Evolutionary conservation across 2,113 vertebrate genomes (phyloP).

Genomic region (Pseudolaguvia tuberculata): DNA sequence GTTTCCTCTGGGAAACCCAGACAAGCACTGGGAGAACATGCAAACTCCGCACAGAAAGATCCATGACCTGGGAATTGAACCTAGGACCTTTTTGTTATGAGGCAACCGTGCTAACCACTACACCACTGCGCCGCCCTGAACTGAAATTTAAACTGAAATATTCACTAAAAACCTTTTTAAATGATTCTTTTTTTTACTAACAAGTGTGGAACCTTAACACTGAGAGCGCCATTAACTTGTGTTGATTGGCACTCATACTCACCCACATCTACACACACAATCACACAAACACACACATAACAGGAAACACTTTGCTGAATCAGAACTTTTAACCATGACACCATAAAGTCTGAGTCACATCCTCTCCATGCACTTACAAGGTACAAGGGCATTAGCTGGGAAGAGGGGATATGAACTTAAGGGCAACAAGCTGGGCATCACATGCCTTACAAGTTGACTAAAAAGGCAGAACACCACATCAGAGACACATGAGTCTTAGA

Average conservation of each 20-base stretch:
- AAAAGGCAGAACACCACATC: slow-evolving; percentile 47
- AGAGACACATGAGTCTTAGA: slow-evolving; percentile 23
- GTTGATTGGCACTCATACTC: slow-evolving; percentile 21
- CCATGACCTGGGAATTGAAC: no score
- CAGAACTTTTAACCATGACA: slow-evolving; percentile 51
- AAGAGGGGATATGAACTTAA: background rate
- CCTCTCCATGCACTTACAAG: slow-evolving; percentile 37
- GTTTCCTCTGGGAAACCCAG: no score
- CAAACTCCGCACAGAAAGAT: no score
- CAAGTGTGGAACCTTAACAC: background rate
- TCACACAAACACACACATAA: slow-evolving; percentile 26
- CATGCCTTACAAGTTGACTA: slow-evolving; percentile 42
- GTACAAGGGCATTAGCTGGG: slow-evolving; percentile 12
- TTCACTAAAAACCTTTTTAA: slow-evolving; percentile 3
- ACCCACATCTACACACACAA: background rate
- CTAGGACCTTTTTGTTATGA: no score
- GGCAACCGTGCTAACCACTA: no score
- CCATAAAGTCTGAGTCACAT: slow-evolving; percentile 35
- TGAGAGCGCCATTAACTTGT: slow-evolving; percentile 10
- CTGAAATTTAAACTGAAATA: background rate
- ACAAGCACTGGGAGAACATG: no score
- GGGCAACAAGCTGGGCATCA: slow-evolving; percentile 24
- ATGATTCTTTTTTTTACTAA: background rate
- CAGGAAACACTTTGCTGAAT: slow-evolving; percentile 59
- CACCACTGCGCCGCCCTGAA: no score